Evolutionary conservation across 2,797 vertebrate species (phyloP).

Genomic region (Platalea minor): DNA sequence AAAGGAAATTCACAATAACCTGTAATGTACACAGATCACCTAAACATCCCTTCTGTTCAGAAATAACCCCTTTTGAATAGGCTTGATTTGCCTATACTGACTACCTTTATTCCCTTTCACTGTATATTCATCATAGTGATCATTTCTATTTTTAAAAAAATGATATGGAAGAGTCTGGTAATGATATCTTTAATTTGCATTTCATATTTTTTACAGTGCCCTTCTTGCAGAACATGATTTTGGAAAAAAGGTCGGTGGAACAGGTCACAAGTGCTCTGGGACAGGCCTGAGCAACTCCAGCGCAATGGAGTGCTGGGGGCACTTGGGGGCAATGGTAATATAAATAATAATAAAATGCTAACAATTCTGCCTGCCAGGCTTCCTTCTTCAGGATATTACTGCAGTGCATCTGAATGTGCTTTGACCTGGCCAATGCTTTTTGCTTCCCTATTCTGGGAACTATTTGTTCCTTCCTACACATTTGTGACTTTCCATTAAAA

Average conservation of each 20-base stretch:
- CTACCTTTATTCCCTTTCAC: not conserved
- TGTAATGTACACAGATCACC: not conserved
- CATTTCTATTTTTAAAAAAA: not conserved
- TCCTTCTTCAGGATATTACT: slow-evolving; percentile 39
- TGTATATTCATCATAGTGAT: not conserved
- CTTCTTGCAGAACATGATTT: not conserved
- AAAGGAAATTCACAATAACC: not conserved
- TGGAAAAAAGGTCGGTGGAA: not conserved
- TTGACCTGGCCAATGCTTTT: slow-evolving; percentile 16
- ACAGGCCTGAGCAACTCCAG: not conserved
- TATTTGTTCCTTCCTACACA: slow-evolving; percentile 22
- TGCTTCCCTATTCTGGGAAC: not conserved
- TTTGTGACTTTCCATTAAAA: slow-evolving; percentile 29
- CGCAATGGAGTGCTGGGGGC: not conserved
- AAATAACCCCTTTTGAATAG: not conserved
- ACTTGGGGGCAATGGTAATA: rapidly evolving
- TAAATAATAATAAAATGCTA: slow-evolving; percentile 24
- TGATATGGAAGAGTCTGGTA: not conserved
- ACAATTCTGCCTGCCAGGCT: not conserved
- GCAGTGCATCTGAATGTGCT: slow-evolving; percentile 6
- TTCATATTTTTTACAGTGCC: not conserved
- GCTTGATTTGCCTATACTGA: not conserved
- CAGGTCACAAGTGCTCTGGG: not conserved
- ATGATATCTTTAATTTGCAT: not conserved
- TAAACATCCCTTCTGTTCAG: not conserved